phyloP scores from a whole-genome alignment of 1,140 invertebrate species.

The Tigriopus japonicus region DNA sequence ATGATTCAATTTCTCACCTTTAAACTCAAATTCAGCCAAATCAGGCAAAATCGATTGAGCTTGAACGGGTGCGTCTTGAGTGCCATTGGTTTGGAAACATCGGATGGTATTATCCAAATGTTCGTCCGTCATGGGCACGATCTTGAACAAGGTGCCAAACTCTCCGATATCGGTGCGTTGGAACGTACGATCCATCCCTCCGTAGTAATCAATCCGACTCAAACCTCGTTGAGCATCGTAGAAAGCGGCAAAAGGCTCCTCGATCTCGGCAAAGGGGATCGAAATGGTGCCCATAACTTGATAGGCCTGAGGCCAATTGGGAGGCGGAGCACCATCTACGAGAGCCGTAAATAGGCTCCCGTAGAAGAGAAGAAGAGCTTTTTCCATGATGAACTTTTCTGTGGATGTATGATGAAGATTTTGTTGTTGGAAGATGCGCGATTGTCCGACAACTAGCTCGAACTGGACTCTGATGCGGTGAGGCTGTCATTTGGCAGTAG shows the following conservation, averaged over 20 bases:
- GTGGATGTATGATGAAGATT: too few species aligned
- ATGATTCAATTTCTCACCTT: not conserved
- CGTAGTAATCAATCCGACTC: conserved; percentile 87
- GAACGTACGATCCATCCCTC: conserved; percentile 34
- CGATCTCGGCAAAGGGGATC: conserved; percentile 82
- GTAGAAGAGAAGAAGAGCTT: too few species aligned
- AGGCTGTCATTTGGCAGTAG: too few species aligned
- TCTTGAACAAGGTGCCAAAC: conserved; percentile 14
- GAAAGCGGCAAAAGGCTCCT: conserved; percentile 65
- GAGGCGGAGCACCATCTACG: not conserved
- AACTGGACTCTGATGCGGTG: too few species aligned
- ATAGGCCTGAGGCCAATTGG: conserved; percentile 31
- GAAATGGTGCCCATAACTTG: conserved; percentile 49
- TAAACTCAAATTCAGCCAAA: conserved; percentile 41
- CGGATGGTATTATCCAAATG: conserved; percentile 42
- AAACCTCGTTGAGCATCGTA: conserved; percentile 47
- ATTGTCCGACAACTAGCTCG: too few species aligned
- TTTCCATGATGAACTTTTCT: too few species aligned
- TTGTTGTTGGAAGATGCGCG: too few species aligned
- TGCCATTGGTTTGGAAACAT: conserved; percentile 71
- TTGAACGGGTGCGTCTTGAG: conserved; percentile 34
- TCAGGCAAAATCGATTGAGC: conserved; percentile 66
- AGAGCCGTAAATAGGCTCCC: too few species aligned
- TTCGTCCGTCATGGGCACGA: conserved; percentile 60
- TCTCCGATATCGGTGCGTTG: not conserved